These are phyloP conservation scores for Rhynchophorus ferrugineus DNA, from an alignment of 1,140 invertebrate genomes.

Conservation along the genomic window DNA sequence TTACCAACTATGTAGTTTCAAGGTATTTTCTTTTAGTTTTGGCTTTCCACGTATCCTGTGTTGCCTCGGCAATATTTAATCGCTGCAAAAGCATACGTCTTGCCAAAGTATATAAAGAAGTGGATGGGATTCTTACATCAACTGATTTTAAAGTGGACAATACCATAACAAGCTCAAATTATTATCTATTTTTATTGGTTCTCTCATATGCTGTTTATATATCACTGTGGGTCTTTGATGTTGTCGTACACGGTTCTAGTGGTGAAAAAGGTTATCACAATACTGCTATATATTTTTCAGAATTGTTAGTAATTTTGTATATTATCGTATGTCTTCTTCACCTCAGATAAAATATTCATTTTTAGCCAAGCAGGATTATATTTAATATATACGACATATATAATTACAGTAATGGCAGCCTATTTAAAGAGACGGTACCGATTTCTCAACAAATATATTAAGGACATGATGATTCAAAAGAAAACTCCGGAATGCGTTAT, in stretches of 20 bases:
- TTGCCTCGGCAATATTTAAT: neutral
- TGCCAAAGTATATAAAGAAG: neutral
- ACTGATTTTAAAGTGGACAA: neutral
- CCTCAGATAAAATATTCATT: neutral
- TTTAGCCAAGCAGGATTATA: neutral
- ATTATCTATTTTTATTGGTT: neutral
- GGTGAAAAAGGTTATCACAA: neutral
- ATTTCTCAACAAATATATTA: neutral
- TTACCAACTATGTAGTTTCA: too few species aligned
- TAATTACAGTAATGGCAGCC: neutral
- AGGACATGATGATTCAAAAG: neutral
- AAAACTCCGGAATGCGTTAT: neutral
- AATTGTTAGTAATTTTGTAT: neutral
- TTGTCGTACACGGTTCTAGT: neutral
- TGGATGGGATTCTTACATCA: neutral
- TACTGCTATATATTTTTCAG: neutral
- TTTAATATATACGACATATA: neutral
- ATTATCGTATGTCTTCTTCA: neutral
- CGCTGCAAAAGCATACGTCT: neutral
- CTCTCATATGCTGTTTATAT: neutral
- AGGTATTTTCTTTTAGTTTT: neutral
- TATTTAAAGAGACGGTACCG: slow-evolving; percentile 3
- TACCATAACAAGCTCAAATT: neutral
- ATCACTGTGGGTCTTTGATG: neutral
- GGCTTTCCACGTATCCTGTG: neutral